A percentile compares a stretch with the other conserved stretches of the same genome.
Conservation (phyloP, 2,888 invertebrate genomes). For the Cheilosia vernalis region DNA sequence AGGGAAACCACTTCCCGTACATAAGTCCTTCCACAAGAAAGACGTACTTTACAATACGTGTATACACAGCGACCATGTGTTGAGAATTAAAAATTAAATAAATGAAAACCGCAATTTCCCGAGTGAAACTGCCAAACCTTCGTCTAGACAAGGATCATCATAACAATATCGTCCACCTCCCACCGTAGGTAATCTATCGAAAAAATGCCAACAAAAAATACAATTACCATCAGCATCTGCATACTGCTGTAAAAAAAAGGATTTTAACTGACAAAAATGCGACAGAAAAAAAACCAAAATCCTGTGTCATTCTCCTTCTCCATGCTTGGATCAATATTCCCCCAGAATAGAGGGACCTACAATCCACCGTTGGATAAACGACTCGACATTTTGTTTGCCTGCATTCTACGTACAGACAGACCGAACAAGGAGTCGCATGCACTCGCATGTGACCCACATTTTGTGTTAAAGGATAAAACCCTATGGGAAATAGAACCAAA, state of each 20-base stretch:
- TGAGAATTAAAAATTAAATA: background rate
- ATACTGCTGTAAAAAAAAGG: constrained; percentile 12
- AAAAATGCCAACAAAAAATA: constrained; percentile 24
- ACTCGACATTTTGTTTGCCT: constrained; percentile 12
- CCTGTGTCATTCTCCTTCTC: constrained; percentile 8
- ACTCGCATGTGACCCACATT: constrained; percentile 59
- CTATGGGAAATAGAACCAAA: constrained; percentile 19
- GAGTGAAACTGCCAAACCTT: constrained; percentile 1
- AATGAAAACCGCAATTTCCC: constrained; percentile 20
- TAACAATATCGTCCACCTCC: constrained; percentile 26
- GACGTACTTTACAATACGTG: background rate
- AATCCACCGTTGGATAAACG: background rate
- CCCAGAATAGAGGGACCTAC: background rate
- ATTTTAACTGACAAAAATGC: constrained; percentile 2
- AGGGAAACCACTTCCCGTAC: background rate
- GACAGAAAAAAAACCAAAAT: constrained; percentile 3
- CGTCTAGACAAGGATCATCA: constrained; percentile 58
- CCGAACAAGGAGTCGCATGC: constrained; percentile 41
- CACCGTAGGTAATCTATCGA: constrained; percentile 1
- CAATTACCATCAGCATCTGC: constrained; percentile 45
- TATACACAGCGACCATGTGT: background rate
- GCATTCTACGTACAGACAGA: constrained; percentile 1
- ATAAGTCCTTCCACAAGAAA: constrained; percentile 5
- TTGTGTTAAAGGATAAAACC: background rate
- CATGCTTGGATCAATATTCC: constrained; percentile 57